Conservation (phyloP, 2,888 invertebrate genomes). For the Hemicrepidius hirtus region DNA sequence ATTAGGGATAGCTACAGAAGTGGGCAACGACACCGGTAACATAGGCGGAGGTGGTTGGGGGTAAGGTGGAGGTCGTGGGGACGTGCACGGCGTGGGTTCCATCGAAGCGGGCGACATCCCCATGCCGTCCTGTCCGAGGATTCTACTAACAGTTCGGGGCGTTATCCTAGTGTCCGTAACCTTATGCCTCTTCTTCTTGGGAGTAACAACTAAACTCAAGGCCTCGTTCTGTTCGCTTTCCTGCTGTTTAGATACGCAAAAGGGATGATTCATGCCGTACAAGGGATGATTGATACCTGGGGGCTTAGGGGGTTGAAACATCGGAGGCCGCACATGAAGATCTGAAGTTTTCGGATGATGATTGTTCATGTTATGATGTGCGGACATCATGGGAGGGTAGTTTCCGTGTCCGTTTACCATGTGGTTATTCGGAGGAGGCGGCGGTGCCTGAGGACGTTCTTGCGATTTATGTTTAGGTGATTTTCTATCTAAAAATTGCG, state of each 20-base stretch:
- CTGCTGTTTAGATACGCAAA: slow-evolving; percentile 77
- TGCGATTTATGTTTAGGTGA: slow-evolving; percentile 86
- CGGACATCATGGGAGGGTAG: slow-evolving; percentile 75
- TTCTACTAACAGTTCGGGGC: slow-evolving; percentile 90
- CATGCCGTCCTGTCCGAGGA: slow-evolving; percentile 86
- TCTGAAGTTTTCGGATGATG: slow-evolving; percentile 69
- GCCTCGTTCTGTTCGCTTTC: slow-evolving; percentile 95
- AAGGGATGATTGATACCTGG: slow-evolving; percentile 77
- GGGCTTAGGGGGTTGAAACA: slow-evolving; percentile 91
- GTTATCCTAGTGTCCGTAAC: slow-evolving; percentile 96
- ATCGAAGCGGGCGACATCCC: slow-evolving; percentile 79
- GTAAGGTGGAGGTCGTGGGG: slow-evolving; percentile 79
- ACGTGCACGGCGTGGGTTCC: slow-evolving; percentile 80
- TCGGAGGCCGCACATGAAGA: slow-evolving; percentile 81
- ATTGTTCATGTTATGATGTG: slow-evolving; percentile 65
- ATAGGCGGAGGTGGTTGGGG: slow-evolving; percentile 86
- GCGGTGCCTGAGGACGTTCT: slow-evolving; percentile 74
- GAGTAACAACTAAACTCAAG: slow-evolving; percentile 94
- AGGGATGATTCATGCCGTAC: slow-evolving; percentile 76
- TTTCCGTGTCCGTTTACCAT: slow-evolving; percentile 71
- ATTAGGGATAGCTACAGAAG: slow-evolving; percentile 97
- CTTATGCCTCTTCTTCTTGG: slow-evolving; percentile 98
- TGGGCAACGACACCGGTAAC: slow-evolving; percentile 92
- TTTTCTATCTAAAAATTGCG: slow-evolving; percentile 88
- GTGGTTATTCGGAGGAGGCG: slow-evolving; percentile 73